Conservation (phyloP, 2,888 invertebrate species). For the Conus canariensis region DNA sequence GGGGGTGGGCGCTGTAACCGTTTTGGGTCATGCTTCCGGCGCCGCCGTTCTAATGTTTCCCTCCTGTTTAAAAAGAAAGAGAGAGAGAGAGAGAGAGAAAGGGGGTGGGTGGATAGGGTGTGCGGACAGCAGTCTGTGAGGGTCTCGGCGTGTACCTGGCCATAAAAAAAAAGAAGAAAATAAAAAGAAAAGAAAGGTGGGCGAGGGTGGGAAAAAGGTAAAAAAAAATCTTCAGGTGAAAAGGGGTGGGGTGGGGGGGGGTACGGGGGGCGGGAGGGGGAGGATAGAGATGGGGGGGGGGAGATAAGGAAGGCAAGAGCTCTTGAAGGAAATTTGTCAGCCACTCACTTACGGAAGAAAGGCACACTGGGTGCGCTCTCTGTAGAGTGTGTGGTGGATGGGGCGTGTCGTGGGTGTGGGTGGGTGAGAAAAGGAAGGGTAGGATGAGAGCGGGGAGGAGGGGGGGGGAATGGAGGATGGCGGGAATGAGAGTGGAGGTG, state of each 20-base stretch:
- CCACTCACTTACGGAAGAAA: neutral
- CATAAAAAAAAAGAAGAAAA: neutral
- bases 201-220: too few species aligned
- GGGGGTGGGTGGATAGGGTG: neutral
- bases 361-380: neutral
- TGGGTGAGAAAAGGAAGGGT: too few species aligned
- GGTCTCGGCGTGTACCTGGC: neutral
- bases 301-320: neutral
- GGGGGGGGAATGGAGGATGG: too few species aligned
- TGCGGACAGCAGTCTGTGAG: neutral
- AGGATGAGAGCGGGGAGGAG: too few species aligned
- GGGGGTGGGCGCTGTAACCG: neutral
- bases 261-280: neutral
- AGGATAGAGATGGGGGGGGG: neutral
- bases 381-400: too few species aligned
- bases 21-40: conserved; percentile 6
- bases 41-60: neutral
- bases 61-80: neutral
- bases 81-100: neutral
- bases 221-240: too few species aligned
- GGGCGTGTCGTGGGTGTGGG: neutral
- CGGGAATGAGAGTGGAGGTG: too few species aligned
- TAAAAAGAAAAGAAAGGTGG: neutral
- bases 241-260: neutral
- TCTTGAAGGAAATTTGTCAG: neutral